phyloP scores from a whole-genome alignment of 2,113 vertebrate species.

The Edolisoma coerulescens region DNA sequence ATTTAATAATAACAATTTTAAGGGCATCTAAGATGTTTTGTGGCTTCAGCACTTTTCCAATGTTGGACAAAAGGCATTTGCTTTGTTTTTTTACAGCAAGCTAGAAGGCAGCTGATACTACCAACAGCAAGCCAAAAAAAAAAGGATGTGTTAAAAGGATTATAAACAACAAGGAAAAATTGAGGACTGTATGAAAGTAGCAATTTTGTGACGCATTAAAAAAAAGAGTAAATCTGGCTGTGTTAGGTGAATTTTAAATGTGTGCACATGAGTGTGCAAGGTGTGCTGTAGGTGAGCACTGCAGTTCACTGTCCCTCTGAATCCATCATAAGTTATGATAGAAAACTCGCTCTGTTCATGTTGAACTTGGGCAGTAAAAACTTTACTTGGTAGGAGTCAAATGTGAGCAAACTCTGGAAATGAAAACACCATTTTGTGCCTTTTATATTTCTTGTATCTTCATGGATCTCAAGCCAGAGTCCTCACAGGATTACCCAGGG shows the following conservation, averaged over 20 bases:
- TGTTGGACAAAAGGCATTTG: not conserved
- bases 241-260: not conserved
- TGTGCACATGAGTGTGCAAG: not conserved
- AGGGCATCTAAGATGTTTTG: not conserved
- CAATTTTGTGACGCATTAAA: not conserved
- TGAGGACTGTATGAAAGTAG: not conserved
- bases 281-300: not conserved
- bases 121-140: not conserved
- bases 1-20: not conserved
- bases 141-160: not conserved
- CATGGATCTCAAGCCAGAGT: not conserved
- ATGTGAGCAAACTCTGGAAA: not conserved
- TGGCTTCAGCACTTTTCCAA: not conserved
- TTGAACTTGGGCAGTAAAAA: not conserved
- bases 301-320: not conserved
- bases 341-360: accelerated
- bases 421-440: not conserved
- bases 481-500: not conserved
- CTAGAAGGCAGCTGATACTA: not conserved
- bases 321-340: not conserved
- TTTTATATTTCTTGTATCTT: not conserved
- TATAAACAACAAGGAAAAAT: not conserved
- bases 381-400: not conserved
- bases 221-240: not conserved
- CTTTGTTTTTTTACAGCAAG: not conserved